Percentiles rank a stretch among this genome's conserved stretches.
Conservation (phyloP, 2,888 invertebrate genomes). For the Melipona bicolor region DNA sequence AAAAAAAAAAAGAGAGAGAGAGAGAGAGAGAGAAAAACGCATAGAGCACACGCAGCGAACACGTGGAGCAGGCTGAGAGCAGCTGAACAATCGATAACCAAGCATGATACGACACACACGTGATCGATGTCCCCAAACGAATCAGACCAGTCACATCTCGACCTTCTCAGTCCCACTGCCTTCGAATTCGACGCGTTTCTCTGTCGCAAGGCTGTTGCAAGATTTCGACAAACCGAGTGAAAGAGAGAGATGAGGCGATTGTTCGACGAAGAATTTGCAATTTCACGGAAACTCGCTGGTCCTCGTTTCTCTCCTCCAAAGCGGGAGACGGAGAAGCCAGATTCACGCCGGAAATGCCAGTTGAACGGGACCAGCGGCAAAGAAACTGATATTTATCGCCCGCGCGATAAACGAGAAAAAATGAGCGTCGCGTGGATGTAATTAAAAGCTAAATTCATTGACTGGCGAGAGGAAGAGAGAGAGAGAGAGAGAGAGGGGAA, state of each 20-base stretch:
- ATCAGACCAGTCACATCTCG: neutral
- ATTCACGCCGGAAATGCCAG: neutral
- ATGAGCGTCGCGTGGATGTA: neutral
- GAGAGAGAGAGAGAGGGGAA: too few relatives aligned
- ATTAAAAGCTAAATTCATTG: conserved; percentile 24
- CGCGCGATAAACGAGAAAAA: neutral
- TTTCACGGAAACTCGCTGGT: neutral
- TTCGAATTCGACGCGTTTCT: too few relatives aligned
- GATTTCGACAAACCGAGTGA: neutral
- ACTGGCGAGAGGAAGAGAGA: too few relatives aligned
- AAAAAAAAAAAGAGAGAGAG: too few relatives aligned
- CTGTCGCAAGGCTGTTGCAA: neutral
- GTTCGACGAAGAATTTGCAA: conserved; percentile 5
- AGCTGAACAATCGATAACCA: conserved; percentile 10
- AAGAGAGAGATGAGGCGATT: neutral
- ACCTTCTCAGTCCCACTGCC: too few relatives aligned
- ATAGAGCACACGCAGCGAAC: neutral
- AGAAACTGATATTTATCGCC: neutral
- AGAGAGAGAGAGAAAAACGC: neutral
- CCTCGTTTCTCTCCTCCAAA: neutral
- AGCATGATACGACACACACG: conserved; percentile 22
- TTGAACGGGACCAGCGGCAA: too few relatives aligned
- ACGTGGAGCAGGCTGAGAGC: conserved; percentile 9
- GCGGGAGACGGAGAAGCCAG: neutral
- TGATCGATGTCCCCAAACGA: conserved; percentile 23